phyloP scores from a whole-genome alignment of 1,140 invertebrate species.

The Penaeus vannamei region DNA sequence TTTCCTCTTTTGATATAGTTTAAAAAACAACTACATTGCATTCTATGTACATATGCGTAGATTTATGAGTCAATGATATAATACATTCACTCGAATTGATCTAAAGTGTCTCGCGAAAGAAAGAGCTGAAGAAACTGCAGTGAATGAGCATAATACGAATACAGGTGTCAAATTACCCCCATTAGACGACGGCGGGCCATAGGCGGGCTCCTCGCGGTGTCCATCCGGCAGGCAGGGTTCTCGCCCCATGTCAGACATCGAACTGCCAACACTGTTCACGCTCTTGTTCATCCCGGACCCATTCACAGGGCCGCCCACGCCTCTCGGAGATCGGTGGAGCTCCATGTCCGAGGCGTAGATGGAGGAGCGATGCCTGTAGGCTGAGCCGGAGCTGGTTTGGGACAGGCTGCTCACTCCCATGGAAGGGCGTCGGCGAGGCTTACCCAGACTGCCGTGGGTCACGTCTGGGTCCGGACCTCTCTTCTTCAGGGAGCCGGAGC shows the following conservation, averaged over 20 bases:
- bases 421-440: constrained; percentile 38
- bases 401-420: constrained; percentile 22
- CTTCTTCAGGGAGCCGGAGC: background rate
- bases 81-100: too few species aligned
- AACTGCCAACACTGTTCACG: background rate
- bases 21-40: too few species aligned
- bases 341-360: constrained; percentile 59
- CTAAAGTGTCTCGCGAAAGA: too few species aligned
- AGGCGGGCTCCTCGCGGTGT: background rate
- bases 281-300: background rate
- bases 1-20: too few species aligned
- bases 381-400: background rate
- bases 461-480: constrained; percentile 21
- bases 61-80: too few species aligned
- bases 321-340: constrained; percentile 8
- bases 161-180: too few species aligned
- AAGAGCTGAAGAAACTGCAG: too few species aligned
- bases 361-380: constrained; percentile 43
- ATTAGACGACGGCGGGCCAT: too few species aligned
- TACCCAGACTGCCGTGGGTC: constrained; percentile 47
- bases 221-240: background rate
- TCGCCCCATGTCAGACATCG: too few species aligned
- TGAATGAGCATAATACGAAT: too few species aligned
- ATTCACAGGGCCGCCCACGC: background rate
- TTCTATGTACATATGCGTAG: too few species aligned